Base-by-base conservation (phyloP, 30 jellyfish, hydroid and myxozoan genomes). In the Nemopilema nomurai region DNA sequence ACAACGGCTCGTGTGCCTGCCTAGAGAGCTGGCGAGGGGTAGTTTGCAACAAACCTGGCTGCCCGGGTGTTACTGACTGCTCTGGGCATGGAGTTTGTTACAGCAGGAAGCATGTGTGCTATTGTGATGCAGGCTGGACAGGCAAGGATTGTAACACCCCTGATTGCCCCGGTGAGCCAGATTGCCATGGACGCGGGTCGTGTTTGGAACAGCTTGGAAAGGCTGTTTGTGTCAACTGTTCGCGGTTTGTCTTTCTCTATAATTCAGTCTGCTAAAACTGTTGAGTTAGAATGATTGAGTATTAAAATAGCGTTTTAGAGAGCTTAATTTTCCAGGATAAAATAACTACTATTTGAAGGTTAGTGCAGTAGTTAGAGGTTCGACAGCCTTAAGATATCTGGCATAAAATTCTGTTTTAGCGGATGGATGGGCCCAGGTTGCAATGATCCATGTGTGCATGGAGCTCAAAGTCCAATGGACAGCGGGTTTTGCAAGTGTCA, bases 351-450 rank as follows among this genome's bases (percentile, higher is more conserved):
- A 27, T 41, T 74, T 28, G n/a, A 69, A n/a, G 3, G 29, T 3
- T 63, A 19, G 7, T 63, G 8, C 7, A 19, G 18, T 63, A 3
- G 29, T 18, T 63, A 63, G 3, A 4, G 30, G 1, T 67, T 67
- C 20, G 41, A 67, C 24, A 16, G 24, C 8, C 50, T 71, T 24
- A 62, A 71, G 16, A 4, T 28, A 8, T 1, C 7, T n/a, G 23
- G 18, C 1, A 50, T 29, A 21, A 22, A 27, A 41, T 51, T 62
- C 26, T 27, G 16, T 80, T 80, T 30, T 51, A 85, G 93, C 65
- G 93, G 93, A 22, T 85, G 93, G 93, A 85, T 85, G 93, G 93
- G 93, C 64, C 88, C 88, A 21, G 93, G 84, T 49, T 85, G 93
- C 74, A 76, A 75, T 33, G 93, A 85, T 25, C 26, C 63, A 8